Evolutionary conservation across 2,113 vertebrate genomes (phyloP).

Genomic region (Antigone vipio): DNA sequence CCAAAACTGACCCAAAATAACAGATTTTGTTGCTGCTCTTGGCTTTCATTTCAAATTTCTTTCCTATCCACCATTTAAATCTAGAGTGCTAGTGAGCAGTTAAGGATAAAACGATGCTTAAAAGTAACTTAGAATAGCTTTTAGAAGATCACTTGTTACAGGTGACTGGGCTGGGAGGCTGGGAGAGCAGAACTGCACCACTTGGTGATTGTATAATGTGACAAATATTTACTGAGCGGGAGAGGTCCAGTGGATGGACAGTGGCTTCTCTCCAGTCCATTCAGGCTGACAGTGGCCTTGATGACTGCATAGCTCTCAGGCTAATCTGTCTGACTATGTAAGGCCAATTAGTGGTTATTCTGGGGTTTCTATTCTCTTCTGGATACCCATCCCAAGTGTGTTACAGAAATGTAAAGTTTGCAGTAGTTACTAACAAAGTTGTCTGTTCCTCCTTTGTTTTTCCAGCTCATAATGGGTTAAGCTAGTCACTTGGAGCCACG

Average conservation of each 20-base stretch:
- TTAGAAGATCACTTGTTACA: background rate
- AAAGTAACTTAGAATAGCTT: background rate
- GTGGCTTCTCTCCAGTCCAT: background rate
- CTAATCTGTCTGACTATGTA: background rate
- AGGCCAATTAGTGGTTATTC: background rate
- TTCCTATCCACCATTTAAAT: background rate
- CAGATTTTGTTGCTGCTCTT: background rate
- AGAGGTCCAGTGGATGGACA: no score
- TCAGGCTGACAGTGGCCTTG: background rate
- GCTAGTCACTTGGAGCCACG: background rate
- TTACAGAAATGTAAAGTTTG: background rate
- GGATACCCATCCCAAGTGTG: background rate
- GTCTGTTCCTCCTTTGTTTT: background rate
- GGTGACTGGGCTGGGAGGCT: background rate
- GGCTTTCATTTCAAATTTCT: background rate
- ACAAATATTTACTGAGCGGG: background rate
- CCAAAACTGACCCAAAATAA: background rate
- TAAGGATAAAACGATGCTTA: background rate
- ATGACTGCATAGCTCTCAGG: background rate
- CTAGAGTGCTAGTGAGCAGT: background rate
- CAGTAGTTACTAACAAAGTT: background rate
- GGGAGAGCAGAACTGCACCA: background rate
- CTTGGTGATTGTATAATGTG: background rate
- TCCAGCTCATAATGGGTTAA: background rate
- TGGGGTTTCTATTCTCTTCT: background rate